These are phyloP conservation scores for Caenorhabditis zanzibari DNA, from an alignment of 2,888 invertebrate genomes.

Conservation along the genomic window DNA sequence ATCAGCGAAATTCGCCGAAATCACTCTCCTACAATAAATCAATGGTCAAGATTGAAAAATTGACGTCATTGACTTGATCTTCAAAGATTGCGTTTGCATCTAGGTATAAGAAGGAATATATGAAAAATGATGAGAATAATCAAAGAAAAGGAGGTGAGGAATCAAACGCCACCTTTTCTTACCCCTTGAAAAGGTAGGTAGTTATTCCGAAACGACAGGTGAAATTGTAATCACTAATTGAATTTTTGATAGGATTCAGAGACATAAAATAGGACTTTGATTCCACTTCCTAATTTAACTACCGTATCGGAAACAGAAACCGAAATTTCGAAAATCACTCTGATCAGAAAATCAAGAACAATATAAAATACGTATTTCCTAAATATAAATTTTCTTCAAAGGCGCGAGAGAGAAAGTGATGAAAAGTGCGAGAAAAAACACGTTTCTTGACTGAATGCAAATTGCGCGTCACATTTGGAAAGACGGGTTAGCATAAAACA, in stretches of 20 bases:
- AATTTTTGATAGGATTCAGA: conserved; percentile 38
- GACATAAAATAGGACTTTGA: conserved; percentile 4
- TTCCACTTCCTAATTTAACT: conserved; percentile 1
- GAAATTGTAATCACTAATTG: conserved; percentile 46
- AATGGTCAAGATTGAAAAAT: conserved; percentile 28
- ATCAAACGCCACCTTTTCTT: background rate
- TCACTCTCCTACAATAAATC: conserved; percentile 50
- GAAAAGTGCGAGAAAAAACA: conserved; percentile 19
- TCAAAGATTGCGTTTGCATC: conserved; percentile 21
- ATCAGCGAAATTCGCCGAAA: conserved; percentile 58
- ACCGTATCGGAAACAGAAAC: background rate
- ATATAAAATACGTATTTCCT: background rate
- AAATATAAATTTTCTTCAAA: background rate
- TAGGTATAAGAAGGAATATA: conserved; percentile 3
- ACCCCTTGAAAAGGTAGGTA: background rate
- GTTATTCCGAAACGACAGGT: conserved; percentile 13
- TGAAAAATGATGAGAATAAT: conserved; percentile 14
- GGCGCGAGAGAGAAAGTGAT: conserved; percentile 20
- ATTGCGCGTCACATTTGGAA: background rate
- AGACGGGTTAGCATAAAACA: background rate
- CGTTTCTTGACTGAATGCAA: conserved; percentile 33
- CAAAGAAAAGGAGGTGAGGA: background rate
- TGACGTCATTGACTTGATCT: conserved; percentile 44
- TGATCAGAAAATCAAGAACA: conserved; percentile 2
- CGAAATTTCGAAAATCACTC: conserved; percentile 30